Evolutionary conservation across 2,113 vertebrate species (phyloP), one percentile per base, ranked within the genome.

Genomic region (Bubo bubo): DNA sequence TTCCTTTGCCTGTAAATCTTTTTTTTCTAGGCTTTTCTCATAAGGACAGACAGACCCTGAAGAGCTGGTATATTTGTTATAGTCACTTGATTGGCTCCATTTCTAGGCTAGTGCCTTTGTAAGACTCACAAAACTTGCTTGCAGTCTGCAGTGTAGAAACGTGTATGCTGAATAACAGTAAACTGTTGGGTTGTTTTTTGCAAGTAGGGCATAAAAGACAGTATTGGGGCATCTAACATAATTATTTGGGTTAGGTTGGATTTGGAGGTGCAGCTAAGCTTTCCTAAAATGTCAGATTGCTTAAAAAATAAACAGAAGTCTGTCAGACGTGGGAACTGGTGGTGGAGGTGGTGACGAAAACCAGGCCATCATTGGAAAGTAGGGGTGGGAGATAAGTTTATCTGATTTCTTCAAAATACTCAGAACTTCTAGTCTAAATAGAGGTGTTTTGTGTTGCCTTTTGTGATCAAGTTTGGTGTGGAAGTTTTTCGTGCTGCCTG

Each of bases 81-180:
- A 62, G 50, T 22, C 22, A 17, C 41, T 39, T 35, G 30, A 62
- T 7, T 63, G 27, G 32, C 49, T 58, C 22, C 4, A 4, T 47
- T 72, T 76, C 50, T 49, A 47, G 9, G 24, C 18, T 28, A 10
- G 6, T 26, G 22, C 28, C 52, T 68, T 41, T 60, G 17, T 26
- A 18, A 86, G 43, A 14, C 32, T 66, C 24, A 3, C 9, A 24
- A 47, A 76, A 35, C 24, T 45, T 35, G 9, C 14, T 52, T 72
- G 23, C 15, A 50, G 28, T 56, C 37, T 63, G 27, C 0, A 2
- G n/a, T 9, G 10, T 5, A 26, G 47, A 52, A 55, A 13, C 1
- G 0, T 34, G 5, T 30, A 14, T 32, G 34, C 11, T 47, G 55
- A 17, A 8, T 26, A 72, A 27, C 14, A 53, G 17, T 12, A 41